Percentiles rank a stretch among this genome's conserved stretches.
These are phyloP conservation scores for Steinernema carpocapsae DNA, from an alignment of 2,888 invertebrate genomes.

Conservation along the genomic window DNA sequence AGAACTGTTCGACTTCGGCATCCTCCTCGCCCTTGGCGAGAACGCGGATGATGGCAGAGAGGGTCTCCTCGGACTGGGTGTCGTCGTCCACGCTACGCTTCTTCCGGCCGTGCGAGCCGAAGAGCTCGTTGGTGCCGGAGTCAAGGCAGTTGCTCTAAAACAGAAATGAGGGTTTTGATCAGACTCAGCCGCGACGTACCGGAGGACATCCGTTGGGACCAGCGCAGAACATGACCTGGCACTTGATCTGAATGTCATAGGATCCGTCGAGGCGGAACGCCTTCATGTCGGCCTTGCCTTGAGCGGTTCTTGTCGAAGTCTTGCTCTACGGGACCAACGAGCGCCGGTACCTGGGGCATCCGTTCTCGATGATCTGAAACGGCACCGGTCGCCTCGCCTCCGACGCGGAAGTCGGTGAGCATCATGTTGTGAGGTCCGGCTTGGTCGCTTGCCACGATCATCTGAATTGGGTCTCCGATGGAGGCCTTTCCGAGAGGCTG, in stretches of 20 bases:
- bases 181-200: slow-evolving; percentile 42
- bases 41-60: slow-evolving; percentile 68
- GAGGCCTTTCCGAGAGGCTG: slow-evolving; percentile 65
- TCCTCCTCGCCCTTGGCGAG: slow-evolving; percentile 68
- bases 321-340: slow-evolving; percentile 69
- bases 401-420: slow-evolving; percentile 68
- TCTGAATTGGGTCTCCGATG: slow-evolving; percentile 66
- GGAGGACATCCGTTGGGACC: slow-evolving; percentile 69
- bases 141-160: slow-evolving; percentile 69
- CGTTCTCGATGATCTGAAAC: slow-evolving; percentile 69
- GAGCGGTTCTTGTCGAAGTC: no score
- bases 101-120: slow-evolving; percentile 68
- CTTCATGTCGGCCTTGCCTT: slow-evolving; percentile 66
- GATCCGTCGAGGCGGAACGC: slow-evolving; percentile 69
- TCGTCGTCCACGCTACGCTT: slow-evolving; percentile 59
- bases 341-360: slow-evolving; percentile 68
- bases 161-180: not conserved
- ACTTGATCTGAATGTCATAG: slow-evolving; percentile 69
- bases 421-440: slow-evolving; percentile 70
- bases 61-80: slow-evolving; percentile 63
- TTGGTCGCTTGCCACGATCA: slow-evolving; percentile 67
- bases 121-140: slow-evolving; percentile 68
- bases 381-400: slow-evolving; percentile 68
- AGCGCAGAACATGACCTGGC: slow-evolving; percentile 69
- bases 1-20: slow-evolving; percentile 53